Conservation (phyloP, 2,888 invertebrate genomes). For the Lasioglossum vierecki region DNA sequence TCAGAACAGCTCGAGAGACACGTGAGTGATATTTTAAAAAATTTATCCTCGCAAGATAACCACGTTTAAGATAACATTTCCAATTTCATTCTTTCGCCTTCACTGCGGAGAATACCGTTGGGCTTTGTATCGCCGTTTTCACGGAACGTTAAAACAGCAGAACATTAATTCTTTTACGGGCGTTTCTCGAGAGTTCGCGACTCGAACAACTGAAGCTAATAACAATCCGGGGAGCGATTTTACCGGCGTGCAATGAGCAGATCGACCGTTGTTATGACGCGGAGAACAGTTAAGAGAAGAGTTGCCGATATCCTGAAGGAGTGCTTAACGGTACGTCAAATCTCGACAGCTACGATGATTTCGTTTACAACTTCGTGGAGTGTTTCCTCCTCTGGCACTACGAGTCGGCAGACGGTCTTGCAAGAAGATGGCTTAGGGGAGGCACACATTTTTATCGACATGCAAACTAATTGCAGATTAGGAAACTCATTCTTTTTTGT, state of each 20-base stretch:
- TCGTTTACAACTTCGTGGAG: background rate
- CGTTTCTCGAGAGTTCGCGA: slow-evolving; percentile 3
- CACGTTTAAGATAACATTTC: too few species aligned
- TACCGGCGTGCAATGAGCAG: slow-evolving; percentile 37
- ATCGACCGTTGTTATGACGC: slow-evolving; percentile 36
- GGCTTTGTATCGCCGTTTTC: background rate
- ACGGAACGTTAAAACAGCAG: background rate
- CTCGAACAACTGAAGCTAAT: slow-evolving; percentile 8
- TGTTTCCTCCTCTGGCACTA: background rate
- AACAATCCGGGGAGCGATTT: slow-evolving; percentile 36
- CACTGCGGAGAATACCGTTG: background rate
- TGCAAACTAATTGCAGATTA: too few species aligned
- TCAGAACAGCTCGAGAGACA: background rate
- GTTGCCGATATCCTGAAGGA: background rate
- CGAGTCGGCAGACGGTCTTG: background rate
- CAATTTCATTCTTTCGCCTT: background rate
- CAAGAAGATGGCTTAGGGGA: background rate
- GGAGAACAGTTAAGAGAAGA: slow-evolving; percentile 38
- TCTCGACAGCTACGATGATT: background rate
- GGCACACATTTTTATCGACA: too few species aligned
- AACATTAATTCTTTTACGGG: slow-evolving; percentile 27
- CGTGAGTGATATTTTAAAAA: background rate
- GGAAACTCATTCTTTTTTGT: too few species aligned
- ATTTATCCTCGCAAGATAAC: background rate
- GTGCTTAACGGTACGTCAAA: slow-evolving; percentile 27